Percentiles rank a stretch among this genome's conserved stretches.
phyloP scores from a whole-genome alignment of 2,797 vertebrate species.

The Thamnophis elegans region DNA sequence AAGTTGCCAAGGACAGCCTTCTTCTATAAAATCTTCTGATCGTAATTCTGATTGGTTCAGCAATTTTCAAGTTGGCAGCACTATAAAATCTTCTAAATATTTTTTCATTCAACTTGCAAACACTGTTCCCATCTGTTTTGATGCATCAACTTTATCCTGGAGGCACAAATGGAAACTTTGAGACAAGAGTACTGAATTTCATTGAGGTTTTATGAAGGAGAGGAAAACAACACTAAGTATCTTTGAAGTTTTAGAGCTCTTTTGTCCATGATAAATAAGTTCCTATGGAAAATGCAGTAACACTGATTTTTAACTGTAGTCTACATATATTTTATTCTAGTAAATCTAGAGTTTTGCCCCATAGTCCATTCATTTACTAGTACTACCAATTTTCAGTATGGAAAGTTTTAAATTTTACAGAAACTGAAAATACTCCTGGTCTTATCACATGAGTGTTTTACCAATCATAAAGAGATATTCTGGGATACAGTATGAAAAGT shows the following conservation, averaged over 20 bases:
- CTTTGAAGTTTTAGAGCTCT: background rate
- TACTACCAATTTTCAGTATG: background rate
- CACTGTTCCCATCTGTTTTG: background rate
- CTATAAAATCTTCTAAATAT: background rate
- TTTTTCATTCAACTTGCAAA: background rate
- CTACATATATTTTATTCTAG: background rate
- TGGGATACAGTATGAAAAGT: background rate
- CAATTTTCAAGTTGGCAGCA: background rate
- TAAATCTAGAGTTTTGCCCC: background rate
- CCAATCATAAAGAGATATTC: background rate
- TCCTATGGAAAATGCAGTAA: background rate
- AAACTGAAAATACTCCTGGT: background rate
- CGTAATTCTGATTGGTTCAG: background rate
- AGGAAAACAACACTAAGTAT: background rate
- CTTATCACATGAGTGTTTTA: background rate
- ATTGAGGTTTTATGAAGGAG: background rate
- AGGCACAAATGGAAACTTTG: background rate
- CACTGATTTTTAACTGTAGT: background rate
- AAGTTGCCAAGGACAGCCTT: background rate
- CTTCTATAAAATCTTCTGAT: background rate
- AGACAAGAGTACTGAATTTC: background rate
- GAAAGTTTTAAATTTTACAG: background rate
- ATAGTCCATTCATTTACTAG: background rate
- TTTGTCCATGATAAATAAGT: background rate
- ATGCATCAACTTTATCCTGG: background rate